Conservation (phyloP, 2,888 invertebrate genomes). For the Cheilosia urbana region DNA sequence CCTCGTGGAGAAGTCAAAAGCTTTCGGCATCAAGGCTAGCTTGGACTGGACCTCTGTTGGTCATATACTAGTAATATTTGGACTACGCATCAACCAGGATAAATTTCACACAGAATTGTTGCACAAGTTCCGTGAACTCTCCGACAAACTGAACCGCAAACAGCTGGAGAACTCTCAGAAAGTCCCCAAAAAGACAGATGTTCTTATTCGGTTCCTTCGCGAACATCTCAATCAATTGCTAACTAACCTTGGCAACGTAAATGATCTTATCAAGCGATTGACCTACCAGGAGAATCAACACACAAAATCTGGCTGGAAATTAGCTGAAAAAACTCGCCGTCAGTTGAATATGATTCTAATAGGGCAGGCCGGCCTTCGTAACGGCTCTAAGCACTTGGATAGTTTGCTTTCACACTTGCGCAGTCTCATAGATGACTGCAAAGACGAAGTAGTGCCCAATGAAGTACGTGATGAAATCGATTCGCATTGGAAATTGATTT, state of each 20-base stretch:
- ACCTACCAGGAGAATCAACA: slow-evolving; percentile 84
- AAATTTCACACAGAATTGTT: slow-evolving; percentile 85
- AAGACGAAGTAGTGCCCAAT: slow-evolving; percentile 81
- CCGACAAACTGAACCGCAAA: slow-evolving; percentile 78
- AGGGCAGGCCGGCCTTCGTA: slow-evolving; percentile 86
- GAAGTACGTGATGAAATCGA: slow-evolving; percentile 85
- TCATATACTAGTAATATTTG: slow-evolving; percentile 85
- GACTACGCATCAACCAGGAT: slow-evolving; percentile 85
- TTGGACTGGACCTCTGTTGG: slow-evolving; percentile 83
- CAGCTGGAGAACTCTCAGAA: slow-evolving; percentile 78
- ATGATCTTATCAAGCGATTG: slow-evolving; percentile 84
- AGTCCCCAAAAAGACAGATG: slow-evolving; percentile 80
- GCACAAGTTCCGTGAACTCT: slow-evolving; percentile 81
- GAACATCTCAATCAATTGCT: slow-evolving; percentile 79
- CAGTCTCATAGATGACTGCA: slow-evolving; percentile 77
- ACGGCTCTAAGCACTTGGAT: slow-evolving; percentile 84
- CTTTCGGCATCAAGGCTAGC: slow-evolving; percentile 81
- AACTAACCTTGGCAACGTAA: slow-evolving; percentile 85
- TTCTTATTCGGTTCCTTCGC: slow-evolving; percentile 81
- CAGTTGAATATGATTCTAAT: slow-evolving; percentile 86
- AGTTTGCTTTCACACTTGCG: slow-evolving; percentile 82
- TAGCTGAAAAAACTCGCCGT: slow-evolving; percentile 84
- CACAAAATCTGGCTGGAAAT: slow-evolving; percentile 82
- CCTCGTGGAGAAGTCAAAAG: slow-evolving; percentile 82
- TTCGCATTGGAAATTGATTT: slow-evolving; percentile 85